Base-by-base conservation (phyloP, 1,140 invertebrate species). In the Papilio xuthus region DNA sequence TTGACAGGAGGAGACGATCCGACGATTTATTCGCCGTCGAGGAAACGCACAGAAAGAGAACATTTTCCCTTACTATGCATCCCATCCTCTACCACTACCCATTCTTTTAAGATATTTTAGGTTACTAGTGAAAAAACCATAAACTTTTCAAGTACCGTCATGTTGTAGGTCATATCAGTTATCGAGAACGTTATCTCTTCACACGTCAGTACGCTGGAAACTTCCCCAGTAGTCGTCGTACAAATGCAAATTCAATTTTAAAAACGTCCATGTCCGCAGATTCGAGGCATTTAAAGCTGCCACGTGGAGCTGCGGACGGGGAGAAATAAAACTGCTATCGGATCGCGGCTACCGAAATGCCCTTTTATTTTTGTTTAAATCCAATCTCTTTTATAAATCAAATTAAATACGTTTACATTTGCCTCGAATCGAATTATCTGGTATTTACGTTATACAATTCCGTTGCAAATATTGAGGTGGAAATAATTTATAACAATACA, bases 211-310 rank as follows among this genome's bases (percentile, higher is more conserved):
- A 69, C 67, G 1, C 18, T 69, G 28, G 18, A 69, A 32, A 23
- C 37, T 72, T 44, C 41, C 18, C 32, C 18, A 42, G 20, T 12
- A n/a, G 53, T 56, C n/a, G 56, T 67, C 60, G 60, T 28, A 67
- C 60, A 67, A 67, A 73, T 73, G 71, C 71, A 73, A 73, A 73
- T 73, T 73, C 71, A 73, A 73, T 73, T 73, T 67, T 73, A 73
- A 73, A 73, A 73, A 73, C 71, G 71, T 44, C 71, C n/a, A 10
- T 23, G 37, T 23, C 37, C 71, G 71, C 41, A 73, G 71, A 73
- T 73, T 73, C 42, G 37, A 73, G 71, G 71, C 37, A 73, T 73
- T 73, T 47, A 73, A 73, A 73, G 7, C 41, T 42, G 71, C 71
- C 71, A 73, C 71, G 71, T 73, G 20, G 20, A 47, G 20, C 71